These are phyloP conservation scores for Acipenser transmontanus DNA, from an alignment of 2,797 vertebrate species.

Conservation along the genomic window DNA sequence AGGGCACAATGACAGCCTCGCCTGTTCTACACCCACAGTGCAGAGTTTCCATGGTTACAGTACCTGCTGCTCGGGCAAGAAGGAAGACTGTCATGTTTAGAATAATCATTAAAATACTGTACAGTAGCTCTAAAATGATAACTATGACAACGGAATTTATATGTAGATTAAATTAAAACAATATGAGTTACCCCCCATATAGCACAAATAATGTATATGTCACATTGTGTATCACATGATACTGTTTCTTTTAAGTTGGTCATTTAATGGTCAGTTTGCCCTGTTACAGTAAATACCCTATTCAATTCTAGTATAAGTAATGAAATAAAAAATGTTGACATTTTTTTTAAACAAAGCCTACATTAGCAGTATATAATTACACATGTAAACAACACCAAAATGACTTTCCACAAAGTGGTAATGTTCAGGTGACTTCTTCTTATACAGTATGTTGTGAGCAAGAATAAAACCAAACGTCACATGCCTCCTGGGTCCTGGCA, in stretches of 20 bases:
- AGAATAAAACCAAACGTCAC: not conserved
- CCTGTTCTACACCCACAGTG: slow-evolving; percentile 7
- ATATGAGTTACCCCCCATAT: too few species aligned
- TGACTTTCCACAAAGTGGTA: not conserved
- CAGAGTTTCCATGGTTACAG: slow-evolving; percentile 32
- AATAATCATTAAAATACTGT: slow-evolving; percentile 3
- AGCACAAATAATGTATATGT: too few species aligned
- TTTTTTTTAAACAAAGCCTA: too few species aligned
- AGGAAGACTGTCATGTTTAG: slow-evolving; percentile 16
- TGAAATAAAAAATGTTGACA: too few species aligned
- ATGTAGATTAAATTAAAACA: too few species aligned
- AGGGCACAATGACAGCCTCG: not conserved
- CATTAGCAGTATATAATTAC: too few species aligned
- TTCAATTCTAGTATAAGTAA: too few species aligned
- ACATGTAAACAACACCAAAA: not conserved
- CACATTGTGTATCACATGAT: too few species aligned
- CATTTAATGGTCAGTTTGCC: too few species aligned
- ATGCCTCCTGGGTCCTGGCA: not conserved
- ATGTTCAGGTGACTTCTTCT: not conserved
- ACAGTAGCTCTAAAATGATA: not conserved
- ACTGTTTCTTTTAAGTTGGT: too few species aligned
- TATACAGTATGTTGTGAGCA: not conserved
- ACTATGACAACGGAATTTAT: not conserved
- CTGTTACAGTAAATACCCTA: too few species aligned
- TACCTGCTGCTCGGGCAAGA: slow-evolving; percentile 23